phyloP scores from a whole-genome alignment of 2,113 vertebrate species.

The Alectura lathami region DNA sequence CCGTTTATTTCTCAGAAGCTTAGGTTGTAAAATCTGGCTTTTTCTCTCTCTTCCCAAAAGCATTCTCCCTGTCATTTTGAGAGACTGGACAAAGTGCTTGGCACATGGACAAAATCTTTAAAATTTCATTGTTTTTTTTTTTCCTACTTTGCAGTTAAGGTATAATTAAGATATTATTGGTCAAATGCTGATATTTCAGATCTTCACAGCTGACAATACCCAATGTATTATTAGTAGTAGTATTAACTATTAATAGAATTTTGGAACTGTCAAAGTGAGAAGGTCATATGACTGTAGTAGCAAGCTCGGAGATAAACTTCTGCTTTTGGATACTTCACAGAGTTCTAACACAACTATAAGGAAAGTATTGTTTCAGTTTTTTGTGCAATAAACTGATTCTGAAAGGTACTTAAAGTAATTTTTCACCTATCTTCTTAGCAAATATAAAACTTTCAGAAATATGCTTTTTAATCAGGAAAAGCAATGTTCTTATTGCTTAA shows the following conservation, averaged over 20 bases:
- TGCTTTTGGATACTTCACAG: not conserved
- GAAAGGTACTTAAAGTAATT: not conserved
- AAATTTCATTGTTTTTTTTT: not conserved
- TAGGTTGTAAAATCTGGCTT: not conserved
- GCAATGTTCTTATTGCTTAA: not conserved
- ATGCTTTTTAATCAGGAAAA: not conserved
- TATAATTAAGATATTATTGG: not conserved
- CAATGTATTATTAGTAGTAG: fast-evolving
- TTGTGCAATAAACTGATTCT: not conserved
- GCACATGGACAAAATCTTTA: not conserved
- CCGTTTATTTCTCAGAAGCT: slow-evolving; percentile 8
- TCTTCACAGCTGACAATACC: not conserved
- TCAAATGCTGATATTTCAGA: not conserved
- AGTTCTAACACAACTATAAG: not conserved
- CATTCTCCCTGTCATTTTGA: not conserved
- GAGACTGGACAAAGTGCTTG: not conserved
- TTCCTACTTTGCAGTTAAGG: not conserved
- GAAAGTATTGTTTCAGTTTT: not conserved
- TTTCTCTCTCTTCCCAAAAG: not conserved
- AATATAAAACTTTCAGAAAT: not conserved
- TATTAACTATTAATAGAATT: not conserved
- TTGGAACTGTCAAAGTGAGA: not conserved
- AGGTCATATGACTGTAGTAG: not conserved
- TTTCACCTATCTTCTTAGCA: not conserved
- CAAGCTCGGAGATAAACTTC: not conserved